These are phyloP conservation scores for Brachionus asplanchnoidis DNA, from an alignment of 1,140 invertebrate genomes.

Conservation along the genomic window DNA sequence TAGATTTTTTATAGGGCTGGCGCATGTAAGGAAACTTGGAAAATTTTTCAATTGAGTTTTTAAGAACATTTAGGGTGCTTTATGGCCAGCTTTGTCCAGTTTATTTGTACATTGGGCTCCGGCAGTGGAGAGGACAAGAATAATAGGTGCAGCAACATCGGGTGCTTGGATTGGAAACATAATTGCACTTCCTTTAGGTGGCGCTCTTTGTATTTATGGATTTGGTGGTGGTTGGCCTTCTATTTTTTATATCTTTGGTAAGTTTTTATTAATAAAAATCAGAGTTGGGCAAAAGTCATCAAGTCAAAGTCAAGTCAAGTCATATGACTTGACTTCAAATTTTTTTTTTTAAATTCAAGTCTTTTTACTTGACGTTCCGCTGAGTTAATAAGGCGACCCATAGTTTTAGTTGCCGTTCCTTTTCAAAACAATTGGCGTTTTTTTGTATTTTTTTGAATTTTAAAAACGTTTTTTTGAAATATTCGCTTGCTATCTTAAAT, in stretches of 20 bases:
- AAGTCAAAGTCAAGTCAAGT: too few species aligned
- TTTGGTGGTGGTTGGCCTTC: conserved; percentile 41
- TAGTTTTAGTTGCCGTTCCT: too few species aligned
- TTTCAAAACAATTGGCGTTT: too few species aligned
- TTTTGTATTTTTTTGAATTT: too few species aligned
- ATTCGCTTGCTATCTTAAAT: too few species aligned
- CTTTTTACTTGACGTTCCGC: too few species aligned
- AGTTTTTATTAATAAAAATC: too few species aligned
- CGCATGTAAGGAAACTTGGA: background rate
- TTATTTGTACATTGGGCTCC: conserved; percentile 53
- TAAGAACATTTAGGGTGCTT: conserved; percentile 42
- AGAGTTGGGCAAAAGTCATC: too few species aligned
- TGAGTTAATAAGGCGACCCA: too few species aligned
- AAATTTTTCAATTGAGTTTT: background rate
- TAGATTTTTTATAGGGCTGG: conserved; percentile 20
- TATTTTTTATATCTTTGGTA: conserved; percentile 44
- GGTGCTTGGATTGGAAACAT: conserved; percentile 45
- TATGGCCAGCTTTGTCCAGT: conserved; percentile 46
- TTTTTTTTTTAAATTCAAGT: too few species aligned
- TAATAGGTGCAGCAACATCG: conserved; percentile 48
- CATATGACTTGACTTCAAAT: too few species aligned
- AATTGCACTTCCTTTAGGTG: conserved; percentile 44
- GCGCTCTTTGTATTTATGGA: conserved; percentile 15
- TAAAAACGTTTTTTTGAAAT: too few species aligned
- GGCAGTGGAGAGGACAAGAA: conserved; percentile 47